Conservation (phyloP, 92 coral and sea anemone genomes). For the Siderastrea siderea region DNA sequence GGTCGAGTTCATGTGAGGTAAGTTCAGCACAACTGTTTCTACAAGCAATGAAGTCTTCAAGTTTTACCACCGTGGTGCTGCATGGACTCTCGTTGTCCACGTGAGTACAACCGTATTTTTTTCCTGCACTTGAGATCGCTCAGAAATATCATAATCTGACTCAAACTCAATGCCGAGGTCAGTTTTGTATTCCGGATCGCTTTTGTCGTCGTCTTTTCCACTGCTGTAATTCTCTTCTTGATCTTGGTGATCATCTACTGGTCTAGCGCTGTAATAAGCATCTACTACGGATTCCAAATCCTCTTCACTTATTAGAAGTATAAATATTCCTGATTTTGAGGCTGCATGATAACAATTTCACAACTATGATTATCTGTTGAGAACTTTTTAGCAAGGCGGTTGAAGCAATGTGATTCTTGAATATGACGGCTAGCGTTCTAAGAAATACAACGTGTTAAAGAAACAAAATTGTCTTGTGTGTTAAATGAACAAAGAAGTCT, state of each 20-base stretch:
- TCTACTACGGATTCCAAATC: background rate
- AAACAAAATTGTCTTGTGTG: too few species aligned
- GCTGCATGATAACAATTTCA: too few species aligned
- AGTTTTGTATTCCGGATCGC: too few species aligned
- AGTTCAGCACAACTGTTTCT: conserved; percentile 58
- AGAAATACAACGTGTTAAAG: too few species aligned
- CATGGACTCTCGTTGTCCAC: background rate
- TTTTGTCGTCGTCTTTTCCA: background rate
- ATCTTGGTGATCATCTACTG: background rate
- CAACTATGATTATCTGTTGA: too few species aligned
- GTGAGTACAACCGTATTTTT: background rate
- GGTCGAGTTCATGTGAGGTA: conserved; percentile 47
- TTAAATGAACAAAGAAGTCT: too few species aligned
- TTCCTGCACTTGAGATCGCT: conserved; percentile 9
- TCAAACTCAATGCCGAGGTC: background rate
- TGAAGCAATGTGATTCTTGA: too few species aligned
- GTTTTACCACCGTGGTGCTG: background rate
- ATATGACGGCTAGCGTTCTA: too few species aligned
- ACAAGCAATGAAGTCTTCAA: conserved; percentile 25
- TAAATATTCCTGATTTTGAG: background rate
- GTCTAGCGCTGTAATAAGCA: background rate
- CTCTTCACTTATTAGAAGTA: background rate
- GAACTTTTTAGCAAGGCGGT: too few species aligned
- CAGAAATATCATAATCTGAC: background rate
- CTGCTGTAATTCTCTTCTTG: background rate